Percentiles rank a stretch among this genome's conserved stretches.
Evolutionary conservation across 2,888 invertebrate species (phyloP).

Genomic region (Agrotis exclamationis): DNA sequence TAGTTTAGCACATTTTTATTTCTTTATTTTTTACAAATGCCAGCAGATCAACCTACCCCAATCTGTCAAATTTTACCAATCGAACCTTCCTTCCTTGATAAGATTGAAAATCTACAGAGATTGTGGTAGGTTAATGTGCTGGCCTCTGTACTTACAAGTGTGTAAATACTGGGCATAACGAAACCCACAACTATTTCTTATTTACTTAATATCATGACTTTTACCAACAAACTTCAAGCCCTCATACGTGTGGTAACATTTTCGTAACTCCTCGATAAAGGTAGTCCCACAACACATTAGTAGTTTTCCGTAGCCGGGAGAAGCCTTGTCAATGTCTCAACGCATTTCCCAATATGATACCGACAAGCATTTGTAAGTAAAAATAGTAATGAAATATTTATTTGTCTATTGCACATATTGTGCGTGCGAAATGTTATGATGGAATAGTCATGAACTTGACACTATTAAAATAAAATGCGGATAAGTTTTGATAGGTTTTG

Average conservation of each 20-base stretch:
- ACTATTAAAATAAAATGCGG: neutral
- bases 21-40: too few relatives aligned
- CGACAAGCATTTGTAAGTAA: constrained; percentile 21
- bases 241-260: constrained; percentile 4
- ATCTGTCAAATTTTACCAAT: too few relatives aligned
- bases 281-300: neutral
- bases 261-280: constrained; percentile 4
- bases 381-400: constrained; percentile 23
- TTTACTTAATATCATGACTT: neutral
- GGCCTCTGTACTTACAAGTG: too few relatives aligned
- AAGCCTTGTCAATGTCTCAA: constrained; percentile 32
- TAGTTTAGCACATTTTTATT: too few relatives aligned
- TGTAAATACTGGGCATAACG: too few relatives aligned
- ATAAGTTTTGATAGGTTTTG: neutral
- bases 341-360: constrained; percentile 41
- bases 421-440: constrained; percentile 5
- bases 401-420: constrained; percentile 37
- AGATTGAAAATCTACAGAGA: too few relatives aligned
- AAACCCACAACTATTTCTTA: too few relatives aligned
- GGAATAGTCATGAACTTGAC: constrained; percentile 16
- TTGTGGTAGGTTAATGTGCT: too few relatives aligned
- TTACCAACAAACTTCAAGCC: neutral
- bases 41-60: too few relatives aligned
- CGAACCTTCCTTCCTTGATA: too few relatives aligned
- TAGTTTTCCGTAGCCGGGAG: constrained; percentile 20